Evolutionary conservation across 1,140 invertebrate species (phyloP).

Genomic region (Eupeodes corollae): DNA sequence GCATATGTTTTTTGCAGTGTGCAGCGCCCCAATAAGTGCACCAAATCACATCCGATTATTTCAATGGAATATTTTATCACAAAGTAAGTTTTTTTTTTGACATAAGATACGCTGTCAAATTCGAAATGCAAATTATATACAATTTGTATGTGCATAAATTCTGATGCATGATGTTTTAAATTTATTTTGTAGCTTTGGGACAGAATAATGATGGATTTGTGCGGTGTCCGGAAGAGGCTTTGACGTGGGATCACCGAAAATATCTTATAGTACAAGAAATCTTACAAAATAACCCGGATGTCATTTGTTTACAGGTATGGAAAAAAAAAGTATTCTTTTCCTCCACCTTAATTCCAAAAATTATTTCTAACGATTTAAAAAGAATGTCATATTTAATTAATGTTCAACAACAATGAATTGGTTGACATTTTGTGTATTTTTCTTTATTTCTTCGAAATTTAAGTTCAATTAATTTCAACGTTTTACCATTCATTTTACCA

Average conservation of each 20-base stretch:
- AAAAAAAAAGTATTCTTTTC: too few species aligned
- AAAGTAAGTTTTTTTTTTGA: slow-evolving; percentile 48
- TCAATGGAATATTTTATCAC: slow-evolving; percentile 67
- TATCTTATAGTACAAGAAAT: slow-evolving; percentile 64
- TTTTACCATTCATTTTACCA: too few species aligned
- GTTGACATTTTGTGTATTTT: too few species aligned
- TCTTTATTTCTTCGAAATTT: too few species aligned
- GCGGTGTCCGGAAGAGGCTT: slow-evolving; percentile 54
- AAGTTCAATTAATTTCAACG: too few species aligned
- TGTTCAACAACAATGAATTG: too few species aligned
- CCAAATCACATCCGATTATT: slow-evolving; percentile 46
- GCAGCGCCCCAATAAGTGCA: slow-evolving; percentile 30
- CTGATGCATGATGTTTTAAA: neutral
- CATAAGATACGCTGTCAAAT: neutral
- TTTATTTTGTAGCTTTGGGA: slow-evolving; percentile 50
- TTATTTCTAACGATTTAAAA: too few species aligned
- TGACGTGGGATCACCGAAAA: slow-evolving; percentile 56
- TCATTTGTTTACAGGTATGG: slow-evolving; percentile 63
- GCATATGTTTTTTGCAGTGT: slow-evolving; percentile 27
- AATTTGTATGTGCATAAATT: neutral
- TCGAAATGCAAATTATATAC: neutral
- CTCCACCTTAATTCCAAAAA: too few species aligned
- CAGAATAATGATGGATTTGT: slow-evolving; percentile 63
- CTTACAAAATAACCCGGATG: slow-evolving; percentile 52
- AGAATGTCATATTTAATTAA: too few species aligned